Evolutionary conservation across 2,797 vertebrate species (phyloP).

Genomic region (Aplochiton taeniatus): DNA sequence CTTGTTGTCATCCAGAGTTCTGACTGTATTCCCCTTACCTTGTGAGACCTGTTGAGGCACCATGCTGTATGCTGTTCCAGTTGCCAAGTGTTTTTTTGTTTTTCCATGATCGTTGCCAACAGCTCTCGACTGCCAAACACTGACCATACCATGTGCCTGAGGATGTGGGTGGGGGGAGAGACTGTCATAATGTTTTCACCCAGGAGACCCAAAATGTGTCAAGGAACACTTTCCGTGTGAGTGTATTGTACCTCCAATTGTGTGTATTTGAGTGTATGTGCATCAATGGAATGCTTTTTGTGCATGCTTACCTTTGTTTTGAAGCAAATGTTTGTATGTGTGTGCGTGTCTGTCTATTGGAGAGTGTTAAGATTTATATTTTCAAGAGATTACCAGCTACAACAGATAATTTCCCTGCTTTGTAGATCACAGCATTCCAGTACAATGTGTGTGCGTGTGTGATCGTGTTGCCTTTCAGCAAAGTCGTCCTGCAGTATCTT

Average conservation of each 20-base stretch:
- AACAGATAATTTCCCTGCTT: slow-evolving; percentile 68
- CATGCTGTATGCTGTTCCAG: slow-evolving; percentile 41
- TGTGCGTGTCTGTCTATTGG: slow-evolving; percentile 43
- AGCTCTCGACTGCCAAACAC: slow-evolving; percentile 79
- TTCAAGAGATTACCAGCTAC: slow-evolving; percentile 56
- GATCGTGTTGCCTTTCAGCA: slow-evolving; percentile 11
- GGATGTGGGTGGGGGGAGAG: slow-evolving; percentile 11
- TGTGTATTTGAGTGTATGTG: slow-evolving; percentile 41
- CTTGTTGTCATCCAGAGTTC: slow-evolving; percentile 37
- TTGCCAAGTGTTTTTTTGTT: slow-evolving; percentile 55
- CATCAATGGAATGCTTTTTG: slow-evolving; percentile 60
- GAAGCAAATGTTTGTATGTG: slow-evolving; percentile 41
- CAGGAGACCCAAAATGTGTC: slow-evolving; percentile 43
- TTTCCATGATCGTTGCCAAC: slow-evolving; percentile 70
- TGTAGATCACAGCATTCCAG: slow-evolving; percentile 74
- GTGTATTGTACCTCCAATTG: slow-evolving; percentile 5
- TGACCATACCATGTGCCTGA: slow-evolving; percentile 76
- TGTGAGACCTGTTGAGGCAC: slow-evolving; percentile 27
- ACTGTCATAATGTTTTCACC: slow-evolving; percentile 23
- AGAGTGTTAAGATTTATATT: slow-evolving; percentile 37
- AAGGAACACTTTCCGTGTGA: slow-evolving; percentile 16
- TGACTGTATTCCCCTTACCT: slow-evolving; percentile 46
- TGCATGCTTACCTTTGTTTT: slow-evolving; percentile 58
- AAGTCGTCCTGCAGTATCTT: slow-evolving; percentile 47
- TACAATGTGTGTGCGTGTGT: slow-evolving; percentile 65